Evolutionary conservation across 2,888 invertebrate species (phyloP), one percentile per base, ranked within the genome.

Genomic region (Idaea straminata): DNA sequence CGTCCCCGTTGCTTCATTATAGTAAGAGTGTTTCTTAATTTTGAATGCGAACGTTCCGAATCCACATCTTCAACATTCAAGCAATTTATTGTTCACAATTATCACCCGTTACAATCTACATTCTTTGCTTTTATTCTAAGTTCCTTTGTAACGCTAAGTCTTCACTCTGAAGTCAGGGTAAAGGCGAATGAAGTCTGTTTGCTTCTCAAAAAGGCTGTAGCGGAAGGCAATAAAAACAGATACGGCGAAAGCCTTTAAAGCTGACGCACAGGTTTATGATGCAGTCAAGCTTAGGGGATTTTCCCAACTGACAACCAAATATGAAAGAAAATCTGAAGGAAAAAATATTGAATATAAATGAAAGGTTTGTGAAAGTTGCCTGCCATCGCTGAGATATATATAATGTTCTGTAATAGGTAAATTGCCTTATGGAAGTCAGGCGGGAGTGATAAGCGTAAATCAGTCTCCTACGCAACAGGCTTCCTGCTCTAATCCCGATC

Each of bases 1-100:
- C 83, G 83, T 84, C 86, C 80, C 85, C 82, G 83, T 87, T 85
- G 85, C 82, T 89, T 91, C 86, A 90, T 91, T 92, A 90, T 82
- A 77, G 83, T 84, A 83, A 87, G 83, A 88, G 87, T 84, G 86
- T 88, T 90, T 86, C 88, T 87, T 90, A 87, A 90, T 90, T 89
- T 85, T 81, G 80, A 87, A 88, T 83, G 82, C 80, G 78, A 80
- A 83, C 80, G 76, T 79, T 78, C 74, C 77, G 77, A 85, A 82
- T 79, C 75, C 76, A 77, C 79, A 80, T 80, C 78, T 79, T 76
- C 74, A 73, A 76, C 72, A 74, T 76, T 76, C n/a, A 64, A 64
- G 36, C 66, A 63, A 63, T 69, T 61, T 61, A 61, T 61, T 61
- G 47, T 69, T 70, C 62, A 57, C 64, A 57, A 66, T 68, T 70